Percentiles rank a stretch among this genome's conserved stretches.
Evolutionary conservation across 2,113 vertebrate genomes (phyloP).

Genomic region (Scytalopus superciliaris): DNA sequence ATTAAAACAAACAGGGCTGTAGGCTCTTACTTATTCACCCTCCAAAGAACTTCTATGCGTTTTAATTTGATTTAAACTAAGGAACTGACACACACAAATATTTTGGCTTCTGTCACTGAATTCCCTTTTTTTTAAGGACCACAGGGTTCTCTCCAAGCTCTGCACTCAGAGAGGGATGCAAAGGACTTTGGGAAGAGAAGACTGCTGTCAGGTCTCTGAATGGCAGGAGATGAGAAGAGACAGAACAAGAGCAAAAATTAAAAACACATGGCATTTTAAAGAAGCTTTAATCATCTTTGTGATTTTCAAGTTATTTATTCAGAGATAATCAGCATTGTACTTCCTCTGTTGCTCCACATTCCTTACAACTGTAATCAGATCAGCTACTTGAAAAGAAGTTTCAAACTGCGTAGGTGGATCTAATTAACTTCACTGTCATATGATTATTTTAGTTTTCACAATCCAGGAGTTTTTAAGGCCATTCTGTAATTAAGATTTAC

Average conservation of each 20-base stretch:
- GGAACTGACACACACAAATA: not conserved
- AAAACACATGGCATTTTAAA: slow-evolving; percentile 53
- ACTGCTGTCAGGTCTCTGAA: not conserved
- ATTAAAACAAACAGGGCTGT: not conserved
- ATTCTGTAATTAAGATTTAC: slow-evolving; percentile 54
- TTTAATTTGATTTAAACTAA: not conserved
- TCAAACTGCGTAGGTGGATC: slow-evolving; percentile 49
- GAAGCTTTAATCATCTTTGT: slow-evolving; percentile 48
- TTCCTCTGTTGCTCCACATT: slow-evolving; percentile 48
- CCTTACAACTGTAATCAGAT: slow-evolving; percentile 68
- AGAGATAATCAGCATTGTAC: slow-evolving; percentile 62
- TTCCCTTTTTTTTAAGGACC: not conserved
- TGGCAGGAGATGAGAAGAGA: slow-evolving; percentile 2
- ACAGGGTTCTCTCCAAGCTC: not conserved
- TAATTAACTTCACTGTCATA: slow-evolving; percentile 56
- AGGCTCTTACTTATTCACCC: not conserved
- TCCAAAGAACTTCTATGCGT: not conserved
- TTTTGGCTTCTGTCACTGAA: not conserved
- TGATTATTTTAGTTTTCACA: slow-evolving; percentile 36
- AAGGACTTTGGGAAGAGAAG: not conserved
- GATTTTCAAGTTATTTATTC: slow-evolving; percentile 64
- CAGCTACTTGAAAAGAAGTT: slow-evolving; percentile 62
- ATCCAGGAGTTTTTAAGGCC: slow-evolving; percentile 20
- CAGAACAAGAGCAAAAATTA: slow-evolving; percentile 36
- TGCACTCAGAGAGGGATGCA: not conserved